Conservation (phyloP, 2,888 invertebrate genomes). For the Eupithecia insigniata region DNA sequence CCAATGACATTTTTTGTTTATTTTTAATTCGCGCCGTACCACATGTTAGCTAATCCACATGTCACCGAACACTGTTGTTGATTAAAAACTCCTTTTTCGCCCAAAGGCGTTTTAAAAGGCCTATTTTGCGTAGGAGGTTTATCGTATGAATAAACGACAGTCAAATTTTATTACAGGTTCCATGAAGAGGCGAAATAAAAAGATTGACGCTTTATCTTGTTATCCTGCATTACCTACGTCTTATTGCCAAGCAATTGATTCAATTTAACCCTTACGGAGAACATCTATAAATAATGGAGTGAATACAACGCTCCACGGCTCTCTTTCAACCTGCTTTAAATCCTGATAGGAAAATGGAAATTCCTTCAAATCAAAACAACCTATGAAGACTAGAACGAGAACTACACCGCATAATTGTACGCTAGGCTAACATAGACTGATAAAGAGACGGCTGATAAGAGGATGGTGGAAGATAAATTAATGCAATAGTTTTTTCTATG, state of each 20-base stretch:
- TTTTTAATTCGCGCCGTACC: neutral
- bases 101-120: neutral
- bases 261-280: slow-evolving; percentile 24
- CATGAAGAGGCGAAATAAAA: slow-evolving; percentile 15
- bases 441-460: neutral
- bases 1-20: neutral
- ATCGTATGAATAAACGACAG: neutral
- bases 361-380: neutral
- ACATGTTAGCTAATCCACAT: no score
- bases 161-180: neutral
- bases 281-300: slow-evolving; percentile 26
- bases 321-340: neutral
- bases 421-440: no score
- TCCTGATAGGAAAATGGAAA: neutral
- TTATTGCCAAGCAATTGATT: slow-evolving; percentile 30
- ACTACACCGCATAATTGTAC: no score
- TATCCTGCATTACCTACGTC: slow-evolving; percentile 17
- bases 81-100: neutral
- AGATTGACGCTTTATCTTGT: slow-evolving; percentile 27
- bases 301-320: slow-evolving; percentile 12
- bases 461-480: no score
- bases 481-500: no score
- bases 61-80: neutral
- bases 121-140: neutral
- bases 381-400: neutral